phyloP scores from a whole-genome alignment of 2,888 invertebrate genomes.

The Drosophila prostipennis region DNA sequence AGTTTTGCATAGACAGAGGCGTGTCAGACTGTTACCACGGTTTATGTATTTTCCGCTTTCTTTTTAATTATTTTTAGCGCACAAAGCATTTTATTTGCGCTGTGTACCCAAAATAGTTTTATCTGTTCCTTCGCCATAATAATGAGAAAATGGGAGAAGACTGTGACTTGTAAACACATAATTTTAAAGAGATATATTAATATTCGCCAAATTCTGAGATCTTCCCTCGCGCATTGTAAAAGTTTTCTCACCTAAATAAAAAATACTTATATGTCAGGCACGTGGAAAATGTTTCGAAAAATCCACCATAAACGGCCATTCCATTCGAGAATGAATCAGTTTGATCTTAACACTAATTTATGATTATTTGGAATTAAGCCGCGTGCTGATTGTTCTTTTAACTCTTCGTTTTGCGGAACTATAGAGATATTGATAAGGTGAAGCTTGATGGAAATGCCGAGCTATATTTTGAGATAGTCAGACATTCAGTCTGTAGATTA shows the following conservation, averaged over 20 bases:
- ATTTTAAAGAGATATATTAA: neutral
- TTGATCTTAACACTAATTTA: slow-evolving; percentile 9
- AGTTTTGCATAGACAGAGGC: slow-evolving; percentile 16
- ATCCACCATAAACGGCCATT: neutral
- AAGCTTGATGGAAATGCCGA: slow-evolving; percentile 4
- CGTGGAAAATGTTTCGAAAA: slow-evolving; percentile 11
- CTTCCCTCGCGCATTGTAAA: neutral
- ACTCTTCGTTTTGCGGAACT: slow-evolving; percentile 23
- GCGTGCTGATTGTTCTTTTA: slow-evolving; percentile 18
- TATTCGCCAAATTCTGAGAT: neutral
- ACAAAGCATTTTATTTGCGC: neutral
- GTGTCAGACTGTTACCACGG: slow-evolving; percentile 15
- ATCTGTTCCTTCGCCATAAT: slow-evolving; percentile 15
- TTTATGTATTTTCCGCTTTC: slow-evolving; percentile 15
- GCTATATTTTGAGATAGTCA: slow-evolving; percentile 28
- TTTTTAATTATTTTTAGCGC: slow-evolving; percentile 44
- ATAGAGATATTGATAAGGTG: slow-evolving; percentile 19
- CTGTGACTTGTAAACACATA: neutral
- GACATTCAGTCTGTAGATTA: slow-evolving; percentile 38
- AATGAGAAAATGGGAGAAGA: slow-evolving; percentile 5
- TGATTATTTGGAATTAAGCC: slow-evolving; percentile 15
- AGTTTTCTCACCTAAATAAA: slow-evolving; percentile 22
- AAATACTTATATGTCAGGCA: slow-evolving; percentile 3
- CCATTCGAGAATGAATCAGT: slow-evolving; percentile 13
- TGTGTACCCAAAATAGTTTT: slow-evolving; percentile 47